Conservation (phyloP, 2,113 vertebrate species). For the Thamnaconus septentrionalis region DNA sequence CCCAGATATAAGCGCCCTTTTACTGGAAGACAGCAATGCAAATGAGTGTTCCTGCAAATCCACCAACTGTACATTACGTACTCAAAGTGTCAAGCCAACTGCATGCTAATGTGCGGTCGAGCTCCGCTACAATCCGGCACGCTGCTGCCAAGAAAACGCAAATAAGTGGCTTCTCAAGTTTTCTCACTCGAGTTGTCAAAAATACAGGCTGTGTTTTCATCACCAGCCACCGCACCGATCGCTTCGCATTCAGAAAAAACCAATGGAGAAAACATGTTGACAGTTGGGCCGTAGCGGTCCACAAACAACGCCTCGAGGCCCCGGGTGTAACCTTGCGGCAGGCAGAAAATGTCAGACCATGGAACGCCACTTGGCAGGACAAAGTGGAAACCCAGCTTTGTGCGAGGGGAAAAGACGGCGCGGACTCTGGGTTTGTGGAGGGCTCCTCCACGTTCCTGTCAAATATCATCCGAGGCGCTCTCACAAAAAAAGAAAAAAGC, state of each 20-base stretch:
- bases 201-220: slow-evolving; percentile 61
- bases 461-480: slow-evolving; percentile 62
- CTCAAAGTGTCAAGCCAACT: slow-evolving; percentile 17
- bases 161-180: slow-evolving; percentile 39
- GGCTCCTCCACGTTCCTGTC: slow-evolving; percentile 48
- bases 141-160: slow-evolving; percentile 7
- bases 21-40: no score
- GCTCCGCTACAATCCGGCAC: slow-evolving; percentile 17
- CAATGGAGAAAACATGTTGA: slow-evolving; percentile 58
- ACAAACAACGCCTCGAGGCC: slow-evolving; percentile 61
- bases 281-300: slow-evolving; percentile 64
- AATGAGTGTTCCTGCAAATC: no score
- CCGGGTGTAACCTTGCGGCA: slow-evolving; percentile 58
- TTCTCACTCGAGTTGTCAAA: slow-evolving; percentile 66
- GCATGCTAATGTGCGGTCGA: slow-evolving; percentile 34
- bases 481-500: slow-evolving; percentile 32
- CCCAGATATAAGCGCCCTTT: no score
- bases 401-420: slow-evolving; percentile 48
- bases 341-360: slow-evolving; percentile 58
- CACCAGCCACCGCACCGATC: slow-evolving; percentile 66
- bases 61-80: neutral
- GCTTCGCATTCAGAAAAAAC: slow-evolving; percentile 66
- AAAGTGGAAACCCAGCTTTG: slow-evolving; percentile 68
- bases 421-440: slow-evolving; percentile 58
- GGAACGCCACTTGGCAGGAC: slow-evolving; percentile 63